Evolutionary conservation across 2,113 vertebrate species (phyloP).

Genomic region (Ciconia boyciana): DNA sequence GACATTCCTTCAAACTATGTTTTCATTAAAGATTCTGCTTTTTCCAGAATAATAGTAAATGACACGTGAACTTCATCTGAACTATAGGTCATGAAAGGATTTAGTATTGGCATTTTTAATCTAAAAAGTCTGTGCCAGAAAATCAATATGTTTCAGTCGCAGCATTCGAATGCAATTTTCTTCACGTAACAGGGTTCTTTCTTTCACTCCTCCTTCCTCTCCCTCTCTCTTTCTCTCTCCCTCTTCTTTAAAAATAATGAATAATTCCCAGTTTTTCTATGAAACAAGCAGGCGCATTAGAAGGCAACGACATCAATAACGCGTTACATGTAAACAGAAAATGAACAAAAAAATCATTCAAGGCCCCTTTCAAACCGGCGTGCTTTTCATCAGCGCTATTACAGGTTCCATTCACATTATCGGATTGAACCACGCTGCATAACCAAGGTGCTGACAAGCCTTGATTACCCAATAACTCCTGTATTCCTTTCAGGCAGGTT

Average conservation of each 20-base stretch:
- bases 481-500: constrained; percentile 88
- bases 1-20: constrained; percentile 81
- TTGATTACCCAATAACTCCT: constrained; percentile 94
- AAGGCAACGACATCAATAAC: constrained; percentile 86
- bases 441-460: constrained; percentile 92
- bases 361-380: constrained; percentile 81
- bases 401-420: constrained; percentile 88
- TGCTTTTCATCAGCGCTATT: constrained; percentile 91
- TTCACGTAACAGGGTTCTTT: constrained; percentile 76
- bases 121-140: constrained; percentile 89
- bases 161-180: constrained; percentile 84
- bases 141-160: constrained; percentile 93
- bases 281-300: constrained; percentile 81
- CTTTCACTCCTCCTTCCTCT: constrained; percentile 70
- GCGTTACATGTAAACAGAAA: constrained; percentile 87
- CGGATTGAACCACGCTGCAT: constrained; percentile 90
- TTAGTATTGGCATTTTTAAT: constrained; percentile 98
- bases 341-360: constrained; percentile 88
- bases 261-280: constrained; percentile 83
- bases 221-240: constrained; percentile 35
- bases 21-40: constrained; percentile 88
- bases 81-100: constrained; percentile 91
- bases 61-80: constrained; percentile 97
- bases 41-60: constrained; percentile 94
- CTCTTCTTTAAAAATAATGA: constrained; percentile 75